Base-by-base conservation (phyloP, 2,797 vertebrate species). In the Aselliscus stoliczkanus region DNA sequence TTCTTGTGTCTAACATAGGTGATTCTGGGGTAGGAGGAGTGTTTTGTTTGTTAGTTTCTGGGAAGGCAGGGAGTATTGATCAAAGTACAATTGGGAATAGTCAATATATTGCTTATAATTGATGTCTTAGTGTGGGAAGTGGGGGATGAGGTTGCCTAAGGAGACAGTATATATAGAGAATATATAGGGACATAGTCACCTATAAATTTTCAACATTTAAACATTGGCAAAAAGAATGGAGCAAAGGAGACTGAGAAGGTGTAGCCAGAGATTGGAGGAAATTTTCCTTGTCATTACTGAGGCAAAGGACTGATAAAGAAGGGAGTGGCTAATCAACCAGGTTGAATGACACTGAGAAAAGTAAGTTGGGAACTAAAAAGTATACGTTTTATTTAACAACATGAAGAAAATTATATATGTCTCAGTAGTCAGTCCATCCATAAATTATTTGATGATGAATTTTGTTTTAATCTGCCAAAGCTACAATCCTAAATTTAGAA, bases 381-480 rank as follows among this genome's bases (percentile, higher is more conserved):
- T 82, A 20, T 4, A 70, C 5, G 42, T 62, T 92, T 17, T 37
- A 76, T 94, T 94, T 70, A 94, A 37, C 42, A 75, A 84, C n/a
- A 25, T 56, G 58, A n/a, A 87, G 50, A 58, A 54, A 70, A 72
- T 44, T n/a, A 84, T 70, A 1, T 81, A 76, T 96, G 80, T 94
- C 44, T 94, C 20, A 25, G 9, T 95, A 73, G 12, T 87, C 44
- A 62, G 39, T 84, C 13, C 8, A 15, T 80, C 39, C 47, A 67
- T 83, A 79, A 96, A 88, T 27, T 77, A 83, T 58, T 88, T 93
- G 92, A 64, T 86, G 58, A 39, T 85, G 67, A 85, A 89, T 95
- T 95, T 92, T 79, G 54, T 83, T 73, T 94, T 91, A 94, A 93
- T 86, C 70, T 92, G n/a, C 52, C 50, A 58, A 80, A 89, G 27